Conservation (phyloP, 2,113 vertebrate genomes). For the Oncorhynchus nerka region DNA sequence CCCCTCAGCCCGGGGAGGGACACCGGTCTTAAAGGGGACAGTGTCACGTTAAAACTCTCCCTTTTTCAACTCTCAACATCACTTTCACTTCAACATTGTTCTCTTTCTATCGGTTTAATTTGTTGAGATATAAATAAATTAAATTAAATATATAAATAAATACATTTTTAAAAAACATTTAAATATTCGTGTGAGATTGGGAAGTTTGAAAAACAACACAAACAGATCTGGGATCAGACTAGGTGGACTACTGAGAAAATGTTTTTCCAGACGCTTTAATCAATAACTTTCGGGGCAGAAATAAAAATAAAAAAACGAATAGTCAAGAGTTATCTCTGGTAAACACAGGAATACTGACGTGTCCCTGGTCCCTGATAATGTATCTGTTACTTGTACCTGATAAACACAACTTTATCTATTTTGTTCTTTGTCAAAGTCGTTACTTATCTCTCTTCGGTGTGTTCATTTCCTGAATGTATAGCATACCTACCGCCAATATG, state of each 20-base stretch:
- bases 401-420: neutral
- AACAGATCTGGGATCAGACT: neutral
- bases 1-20: constrained; percentile 63
- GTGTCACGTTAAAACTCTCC: neutral
- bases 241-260: too few species aligned
- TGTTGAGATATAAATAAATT: neutral
- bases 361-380: neutral
- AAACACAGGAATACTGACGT: neutral
- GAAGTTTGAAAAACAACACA: neutral
- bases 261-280: neutral
- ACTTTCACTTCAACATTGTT: too few species aligned
- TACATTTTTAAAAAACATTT: neutral
- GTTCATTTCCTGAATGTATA: too few species aligned
- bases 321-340: neutral
- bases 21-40: neutral
- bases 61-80: too few species aligned
- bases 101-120: neutral
- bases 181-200: neutral
- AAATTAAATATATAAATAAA: too few species aligned
- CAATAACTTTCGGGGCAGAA: neutral
- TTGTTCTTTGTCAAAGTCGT: neutral
- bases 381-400: neutral
- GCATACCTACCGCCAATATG: too few species aligned
- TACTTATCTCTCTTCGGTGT: neutral
- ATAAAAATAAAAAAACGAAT: neutral